Evolutionary conservation across 2,113 vertebrate genomes (phyloP), one percentile per base, ranked within the genome.

Genomic region (cattle (Bos taurus)): DNA sequence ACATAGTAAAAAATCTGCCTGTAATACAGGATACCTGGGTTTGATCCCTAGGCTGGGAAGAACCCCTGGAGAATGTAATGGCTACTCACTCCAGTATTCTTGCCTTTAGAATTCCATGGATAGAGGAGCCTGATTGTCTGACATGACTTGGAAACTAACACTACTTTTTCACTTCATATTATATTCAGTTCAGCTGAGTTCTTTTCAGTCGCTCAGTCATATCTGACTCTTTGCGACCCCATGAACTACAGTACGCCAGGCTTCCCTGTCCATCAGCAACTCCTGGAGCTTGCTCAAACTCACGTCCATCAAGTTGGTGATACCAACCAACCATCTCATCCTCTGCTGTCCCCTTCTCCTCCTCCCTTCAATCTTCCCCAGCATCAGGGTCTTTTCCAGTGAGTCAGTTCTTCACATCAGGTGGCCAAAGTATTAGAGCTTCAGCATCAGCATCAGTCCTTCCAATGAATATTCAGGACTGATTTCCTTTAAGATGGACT

Each of bases 271-370:
- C 67, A 74, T 40, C 19, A 25, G n/a, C 67, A 74, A 3, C 19
- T 23, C n/a, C n/a, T 2, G 11, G 67, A 40, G n/a, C 19, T 74
- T 71, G 19, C 67, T 40, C n/a, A 71, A 12, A 71, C 10, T 71
- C n/a, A 12, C 0, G 0, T 23, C n/a, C 19, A 71, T 71, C 2
- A 1, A 71, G 67, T 3, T 19, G 67, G n/a, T 71, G 67, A 71
- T 23, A 40, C n/a, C n/a, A 71, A 23, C 67, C 19, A 36, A 71
- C 10, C 67, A 23, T 71, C n/a, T 71, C 19, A 13, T 71, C n/a
- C 67, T 71, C 67, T 71, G 67, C n/a, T 23, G 19, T 40, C n/a
- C 64, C 67, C 19, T 36, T 71, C 19, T 40, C 67, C 10, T 71
- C n/a, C 67, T 71, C 19, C 10, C 19, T 71, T 40, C n/a, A 71